Evolutionary conservation across 1,140 invertebrate genomes (phyloP), one percentile per base, ranked within the genome.

Genomic region (Globodera rostochiensis): DNA sequence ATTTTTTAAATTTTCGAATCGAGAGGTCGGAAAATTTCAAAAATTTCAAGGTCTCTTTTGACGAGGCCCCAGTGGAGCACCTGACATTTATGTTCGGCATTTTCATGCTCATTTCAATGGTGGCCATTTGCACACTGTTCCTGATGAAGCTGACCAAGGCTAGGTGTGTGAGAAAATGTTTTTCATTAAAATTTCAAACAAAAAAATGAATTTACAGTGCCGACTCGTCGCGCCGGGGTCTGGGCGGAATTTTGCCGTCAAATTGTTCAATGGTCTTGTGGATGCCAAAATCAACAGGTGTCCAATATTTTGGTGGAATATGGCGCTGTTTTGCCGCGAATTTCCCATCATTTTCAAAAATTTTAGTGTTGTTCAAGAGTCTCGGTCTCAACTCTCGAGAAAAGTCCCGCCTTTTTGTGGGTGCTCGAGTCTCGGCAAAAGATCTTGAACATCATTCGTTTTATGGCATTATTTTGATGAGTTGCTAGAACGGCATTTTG

Each of bases 81-180:
- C 36, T 78, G 70, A 49, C 21, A 3, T 78, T 78, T 47, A n/a
- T 78, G 66, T 78, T 78, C 50, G 77, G 77, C 70, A 21, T 78
- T 69, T 78, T 78, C 47, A 78, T 78, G 77, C 77, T 78, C 25
- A 78, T 78, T 69, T 78, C 77, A 11, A 78, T 78, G 77, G 77
- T 46, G 13, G 64, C 69, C 47, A 78, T 78, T 64, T 78, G 77
- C 21, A 70, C 77, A 45, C 21, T 78, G 46, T 78, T 78, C 47
- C 47, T 78, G 70, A 78, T 78, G 77, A 78, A 78, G 50, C 46
- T 78, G n/a, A 50, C 64, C 11, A 78, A 47, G 49, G 64, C 49
- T 49, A 78, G 49, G 70, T 60, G 60, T 70, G 25, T 25, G 45
- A 21, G 19, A 6, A 67, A 19, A n/a, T 19, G 46, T 66, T 53